phyloP scores from a whole-genome alignment of 2,113 vertebrate species.

The Semnornis frantzii region DNA sequence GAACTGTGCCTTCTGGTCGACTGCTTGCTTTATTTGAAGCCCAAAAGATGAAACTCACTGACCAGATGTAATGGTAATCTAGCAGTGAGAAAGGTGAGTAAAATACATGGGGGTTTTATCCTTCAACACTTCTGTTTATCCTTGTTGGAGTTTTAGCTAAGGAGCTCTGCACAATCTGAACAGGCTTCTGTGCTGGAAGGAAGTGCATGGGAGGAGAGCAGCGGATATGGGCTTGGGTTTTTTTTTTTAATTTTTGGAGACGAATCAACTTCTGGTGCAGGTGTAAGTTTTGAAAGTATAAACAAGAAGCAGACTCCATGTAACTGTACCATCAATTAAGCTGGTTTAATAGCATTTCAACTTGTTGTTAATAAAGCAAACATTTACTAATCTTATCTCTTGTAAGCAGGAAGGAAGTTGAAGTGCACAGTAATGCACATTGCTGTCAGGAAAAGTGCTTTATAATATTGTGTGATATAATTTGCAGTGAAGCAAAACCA shows the following conservation, averaged over 20 bases:
- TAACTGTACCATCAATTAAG: conserved; percentile 56
- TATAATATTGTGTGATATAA: conserved; percentile 65
- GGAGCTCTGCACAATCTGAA: conserved; percentile 70
- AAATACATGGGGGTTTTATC: conserved; percentile 71
- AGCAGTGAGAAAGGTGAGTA: conserved; percentile 76
- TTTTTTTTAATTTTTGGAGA: conserved; percentile 43
- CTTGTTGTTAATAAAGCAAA: conserved; percentile 71
- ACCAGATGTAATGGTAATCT: conserved; percentile 80
- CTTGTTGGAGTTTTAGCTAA: conserved; percentile 63
- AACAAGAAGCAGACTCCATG: conserved; percentile 41
- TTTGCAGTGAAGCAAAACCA: conserved; percentile 66
- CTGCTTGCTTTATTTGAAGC: conserved; percentile 52
- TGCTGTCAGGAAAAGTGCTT: conserved; percentile 58
- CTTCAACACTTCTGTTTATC: conserved; percentile 60
- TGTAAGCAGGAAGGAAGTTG: conserved; percentile 67
- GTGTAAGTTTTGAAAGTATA: conserved; percentile 55
- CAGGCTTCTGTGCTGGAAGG: conserved; percentile 51
- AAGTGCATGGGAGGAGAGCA: conserved; percentile 57
- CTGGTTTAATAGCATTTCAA: conserved; percentile 69
- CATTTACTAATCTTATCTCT: conserved; percentile 73
- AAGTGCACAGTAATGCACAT: conserved; percentile 64
- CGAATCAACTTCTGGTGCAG: conserved; percentile 26
- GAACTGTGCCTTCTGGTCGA: conserved; percentile 57
- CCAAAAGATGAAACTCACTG: conserved; percentile 69
- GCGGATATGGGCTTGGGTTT: background rate